phyloP scores from a whole-genome alignment of 2,797 vertebrate species.

The Centroberyx gerrardi region DNA sequence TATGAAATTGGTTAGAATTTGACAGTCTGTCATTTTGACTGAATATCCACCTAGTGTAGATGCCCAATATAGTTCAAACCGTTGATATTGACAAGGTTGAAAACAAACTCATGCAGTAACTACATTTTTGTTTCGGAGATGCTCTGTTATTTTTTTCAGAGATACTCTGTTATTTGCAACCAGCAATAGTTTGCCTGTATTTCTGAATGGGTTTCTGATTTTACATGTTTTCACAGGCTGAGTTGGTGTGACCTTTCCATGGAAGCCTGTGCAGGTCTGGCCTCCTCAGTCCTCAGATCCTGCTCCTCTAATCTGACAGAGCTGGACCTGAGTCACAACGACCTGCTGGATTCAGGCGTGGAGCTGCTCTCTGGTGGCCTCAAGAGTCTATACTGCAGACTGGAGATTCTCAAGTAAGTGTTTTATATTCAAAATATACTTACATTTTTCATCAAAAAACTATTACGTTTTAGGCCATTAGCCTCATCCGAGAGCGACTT shows the following conservation, averaged over 20 bases:
- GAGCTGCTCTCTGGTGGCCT: constrained; percentile 12
- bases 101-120: no score
- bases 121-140: no score
- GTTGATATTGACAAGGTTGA: no score
- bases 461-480: no score
- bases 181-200: background rate
- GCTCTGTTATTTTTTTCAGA: no score
- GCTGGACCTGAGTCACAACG: constrained; percentile 63
- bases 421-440: no score
- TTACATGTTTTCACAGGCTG: constrained; percentile 46
- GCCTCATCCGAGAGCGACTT: no score
- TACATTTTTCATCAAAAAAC: background rate
- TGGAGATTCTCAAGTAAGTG: constrained; percentile 64
- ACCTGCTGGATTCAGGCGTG: constrained; percentile 62
- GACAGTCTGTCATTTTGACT: no score
- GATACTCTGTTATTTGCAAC: no score
- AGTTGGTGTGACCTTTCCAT: constrained; percentile 63
- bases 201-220: background rate
- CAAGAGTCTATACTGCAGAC: constrained; percentile 38
- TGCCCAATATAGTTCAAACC: no score
- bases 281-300: constrained; percentile 33
- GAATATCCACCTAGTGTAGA: no score
- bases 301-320: constrained; percentile 55
- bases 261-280: constrained; percentile 46
- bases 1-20: no score